Evolutionary conservation across 2,113 vertebrate genomes (phyloP).

Genomic region (Mobula hypostoma): DNA sequence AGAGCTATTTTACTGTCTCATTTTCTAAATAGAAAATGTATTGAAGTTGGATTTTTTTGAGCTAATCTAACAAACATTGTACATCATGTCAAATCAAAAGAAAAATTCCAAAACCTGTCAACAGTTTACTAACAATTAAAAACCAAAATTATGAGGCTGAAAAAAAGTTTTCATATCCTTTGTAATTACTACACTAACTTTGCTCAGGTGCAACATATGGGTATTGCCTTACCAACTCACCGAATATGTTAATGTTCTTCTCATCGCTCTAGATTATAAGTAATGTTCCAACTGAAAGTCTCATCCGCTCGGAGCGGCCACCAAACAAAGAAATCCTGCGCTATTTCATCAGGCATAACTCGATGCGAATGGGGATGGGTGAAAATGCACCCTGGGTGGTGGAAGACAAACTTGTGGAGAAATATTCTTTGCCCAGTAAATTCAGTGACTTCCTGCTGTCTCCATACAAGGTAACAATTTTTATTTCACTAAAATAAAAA

Average conservation of each 20-base stretch:
- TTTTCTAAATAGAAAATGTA: too few species aligned
- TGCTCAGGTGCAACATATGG: too few species aligned
- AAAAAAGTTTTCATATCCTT: too few species aligned
- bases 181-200: too few species aligned
- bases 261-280: constrained; percentile 73
- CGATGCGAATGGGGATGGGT: constrained; percentile 75
- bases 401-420: constrained; percentile 89
- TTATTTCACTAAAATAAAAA: neutral
- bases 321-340: constrained; percentile 97
- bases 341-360: constrained; percentile 90
- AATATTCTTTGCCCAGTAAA: constrained; percentile 89
- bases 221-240: too few species aligned
- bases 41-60: too few species aligned
- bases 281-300: constrained; percentile 79
- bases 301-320: constrained; percentile 83
- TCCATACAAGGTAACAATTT: constrained; percentile 77
- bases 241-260: neutral
- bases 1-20: too few species aligned
- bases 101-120: too few species aligned
- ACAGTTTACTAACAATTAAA: too few species aligned
- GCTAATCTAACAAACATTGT: too few species aligned
- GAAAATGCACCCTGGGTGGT: constrained; percentile 95
- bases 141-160: too few species aligned
- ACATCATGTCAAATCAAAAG: too few species aligned
- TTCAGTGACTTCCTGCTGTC: constrained; percentile 93